Evolutionary conservation across 2,888 invertebrate species (phyloP).

Genomic region (Megalurothrips usitatus): DNA sequence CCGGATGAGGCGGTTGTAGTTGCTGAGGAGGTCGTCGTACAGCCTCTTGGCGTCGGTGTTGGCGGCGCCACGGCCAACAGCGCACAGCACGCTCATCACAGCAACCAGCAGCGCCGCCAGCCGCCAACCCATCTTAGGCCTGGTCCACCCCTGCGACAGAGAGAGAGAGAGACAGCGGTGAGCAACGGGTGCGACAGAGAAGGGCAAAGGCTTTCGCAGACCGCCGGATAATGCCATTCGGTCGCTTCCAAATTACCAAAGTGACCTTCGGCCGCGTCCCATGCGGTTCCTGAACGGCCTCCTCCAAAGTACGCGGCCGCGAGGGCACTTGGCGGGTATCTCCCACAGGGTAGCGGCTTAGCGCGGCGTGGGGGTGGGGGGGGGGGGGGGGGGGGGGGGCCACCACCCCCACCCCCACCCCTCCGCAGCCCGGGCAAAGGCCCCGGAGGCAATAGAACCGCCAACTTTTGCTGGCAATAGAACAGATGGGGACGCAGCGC

Average conservation of each 20-base stretch:
- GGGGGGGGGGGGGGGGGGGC: slow-evolving; percentile 33
- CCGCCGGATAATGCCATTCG: no score
- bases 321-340: no score
- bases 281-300: no score
- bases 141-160: slow-evolving; percentile 68
- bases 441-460: slow-evolving; percentile 11
- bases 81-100: slow-evolving; percentile 35
- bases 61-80: slow-evolving; percentile 57
- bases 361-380: neutral
- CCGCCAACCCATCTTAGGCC: slow-evolving; percentile 79
- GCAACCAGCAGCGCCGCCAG: slow-evolving; percentile 58
- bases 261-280: no score
- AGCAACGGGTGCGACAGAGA: neutral
- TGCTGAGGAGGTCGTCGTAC: slow-evolving; percentile 90
- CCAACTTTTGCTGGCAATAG: slow-evolving; percentile 20
- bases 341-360: neutral
- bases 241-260: no score
- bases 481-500: slow-evolving; percentile 19
- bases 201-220: no score
- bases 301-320: no score
- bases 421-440: slow-evolving; percentile 30
- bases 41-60: slow-evolving; percentile 92
- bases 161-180: neutral
- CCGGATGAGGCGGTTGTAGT: slow-evolving; percentile 92
- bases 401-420: slow-evolving; percentile 37